phyloP scores from a whole-genome alignment of 2,888 invertebrate species.

The Drosophila neotestacea region DNA sequence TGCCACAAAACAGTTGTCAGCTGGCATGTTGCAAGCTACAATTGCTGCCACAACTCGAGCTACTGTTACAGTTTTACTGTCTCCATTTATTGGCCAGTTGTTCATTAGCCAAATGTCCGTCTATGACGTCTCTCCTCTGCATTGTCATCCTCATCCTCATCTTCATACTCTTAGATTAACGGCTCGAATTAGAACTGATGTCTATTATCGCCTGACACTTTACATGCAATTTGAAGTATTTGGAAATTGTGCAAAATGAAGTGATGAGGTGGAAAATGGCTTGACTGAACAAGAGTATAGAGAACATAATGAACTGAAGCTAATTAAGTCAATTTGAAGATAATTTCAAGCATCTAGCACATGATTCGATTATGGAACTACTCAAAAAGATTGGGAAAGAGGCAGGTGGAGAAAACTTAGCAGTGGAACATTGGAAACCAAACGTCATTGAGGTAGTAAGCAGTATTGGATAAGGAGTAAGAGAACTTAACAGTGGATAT shows the following conservation, averaged over 20 bases:
- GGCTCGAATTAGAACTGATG: conserved; percentile 66
- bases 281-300: neutral
- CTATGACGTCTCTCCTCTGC: neutral
- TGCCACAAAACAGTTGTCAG: conserved; percentile 76
- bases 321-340: conserved; percentile 32
- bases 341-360: conserved; percentile 3
- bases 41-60: neutral
- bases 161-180: neutral
- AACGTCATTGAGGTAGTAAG: neutral
- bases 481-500: too few relatives aligned
- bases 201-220: conserved; percentile 54
- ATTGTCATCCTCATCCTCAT: neutral
- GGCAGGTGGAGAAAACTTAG: neutral
- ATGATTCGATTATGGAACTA: conserved; percentile 6
- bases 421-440: neutral
- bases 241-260: conserved; percentile 28
- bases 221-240: conserved; percentile 37
- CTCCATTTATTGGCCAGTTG: conserved; percentile 62
- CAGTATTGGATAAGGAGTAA: neutral
- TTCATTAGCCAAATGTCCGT: conserved; percentile 59
- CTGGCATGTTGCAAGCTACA: conserved; percentile 38
- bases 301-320: neutral
- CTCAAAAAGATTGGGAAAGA: neutral
- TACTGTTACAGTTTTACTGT: conserved; percentile 33
- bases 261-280: conserved; percentile 16